Evolutionary conservation across 2,113 vertebrate genomes (phyloP).

Genomic region (Aviceda subcristata): DNA sequence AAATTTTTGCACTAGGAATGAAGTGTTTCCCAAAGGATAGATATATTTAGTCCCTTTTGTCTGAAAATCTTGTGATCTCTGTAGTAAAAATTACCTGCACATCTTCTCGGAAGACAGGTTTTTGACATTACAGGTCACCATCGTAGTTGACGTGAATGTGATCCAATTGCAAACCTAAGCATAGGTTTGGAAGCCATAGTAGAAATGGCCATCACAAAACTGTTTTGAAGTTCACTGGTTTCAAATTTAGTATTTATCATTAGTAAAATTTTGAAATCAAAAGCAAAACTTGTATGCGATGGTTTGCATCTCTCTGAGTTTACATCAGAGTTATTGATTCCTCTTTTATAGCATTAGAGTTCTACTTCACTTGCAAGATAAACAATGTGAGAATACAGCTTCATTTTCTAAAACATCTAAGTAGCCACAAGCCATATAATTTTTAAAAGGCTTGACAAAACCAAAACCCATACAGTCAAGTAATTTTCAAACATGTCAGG

Average conservation of each 20-base stretch:
- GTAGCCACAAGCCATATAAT: neutral
- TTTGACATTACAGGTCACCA: neutral
- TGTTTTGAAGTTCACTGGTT: neutral
- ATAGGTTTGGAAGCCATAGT: neutral
- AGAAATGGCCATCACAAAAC: neutral
- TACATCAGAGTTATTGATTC: neutral
- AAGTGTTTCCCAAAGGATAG: neutral
- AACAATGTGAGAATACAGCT: neutral
- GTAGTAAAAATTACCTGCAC: neutral
- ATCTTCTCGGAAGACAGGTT: neutral
- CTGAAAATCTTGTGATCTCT: neutral
- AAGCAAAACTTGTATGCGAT: neutral
- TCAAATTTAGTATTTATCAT: neutral
- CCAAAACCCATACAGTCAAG: neutral
- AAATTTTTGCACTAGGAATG: neutral
- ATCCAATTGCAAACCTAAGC: neutral
- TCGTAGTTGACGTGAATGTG: neutral
- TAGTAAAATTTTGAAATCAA: neutral
- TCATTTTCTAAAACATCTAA: neutral
- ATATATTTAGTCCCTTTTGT: neutral
- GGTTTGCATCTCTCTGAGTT: neutral
- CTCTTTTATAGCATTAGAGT: neutral
- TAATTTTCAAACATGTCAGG: neutral
- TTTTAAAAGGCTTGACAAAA: neutral
- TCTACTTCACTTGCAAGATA: neutral